These are phyloP conservation scores for Lasioglossum morio DNA, from an alignment of 2,888 invertebrate species.

Conservation along the genomic window DNA sequence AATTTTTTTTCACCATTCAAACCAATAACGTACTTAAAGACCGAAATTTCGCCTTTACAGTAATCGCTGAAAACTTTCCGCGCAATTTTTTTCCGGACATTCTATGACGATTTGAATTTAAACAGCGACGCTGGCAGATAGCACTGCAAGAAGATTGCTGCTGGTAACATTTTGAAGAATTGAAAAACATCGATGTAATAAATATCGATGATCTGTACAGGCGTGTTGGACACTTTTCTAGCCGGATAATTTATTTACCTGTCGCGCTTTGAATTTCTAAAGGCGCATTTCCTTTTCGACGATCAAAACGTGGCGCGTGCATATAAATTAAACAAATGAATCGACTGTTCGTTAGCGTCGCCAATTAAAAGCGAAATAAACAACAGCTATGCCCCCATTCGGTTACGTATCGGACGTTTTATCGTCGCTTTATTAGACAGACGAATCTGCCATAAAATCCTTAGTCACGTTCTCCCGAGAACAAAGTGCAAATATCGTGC, in stretches of 20 bases:
- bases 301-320: not conserved
- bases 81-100: too few relatives aligned
- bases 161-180: too few relatives aligned
- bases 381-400: not conserved
- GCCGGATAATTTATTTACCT: not conserved
- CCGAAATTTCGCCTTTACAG: too few relatives aligned
- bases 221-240: not conserved
- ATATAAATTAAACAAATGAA: conserved; percentile 15
- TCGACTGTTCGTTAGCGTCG: conserved; percentile 5
- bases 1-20: too few relatives aligned
- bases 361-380: conserved; percentile 1
- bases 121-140: too few relatives aligned
- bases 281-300: not conserved
- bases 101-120: too few relatives aligned
- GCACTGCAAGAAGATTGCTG: too few relatives aligned
- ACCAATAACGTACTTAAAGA: too few relatives aligned
- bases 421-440: conserved; percentile 13
- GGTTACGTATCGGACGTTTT: conserved; percentile 1
- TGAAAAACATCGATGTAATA: too few relatives aligned
- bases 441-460: conserved; percentile 45
- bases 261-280: not conserved
- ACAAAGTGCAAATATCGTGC: conserved; percentile 20
- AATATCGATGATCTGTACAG: too few relatives aligned
- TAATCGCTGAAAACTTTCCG: too few relatives aligned
- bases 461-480: conserved; percentile 8